Evolutionary conservation across 2,888 invertebrate species (phyloP).

Genomic region (Xestia xanthographa): DNA sequence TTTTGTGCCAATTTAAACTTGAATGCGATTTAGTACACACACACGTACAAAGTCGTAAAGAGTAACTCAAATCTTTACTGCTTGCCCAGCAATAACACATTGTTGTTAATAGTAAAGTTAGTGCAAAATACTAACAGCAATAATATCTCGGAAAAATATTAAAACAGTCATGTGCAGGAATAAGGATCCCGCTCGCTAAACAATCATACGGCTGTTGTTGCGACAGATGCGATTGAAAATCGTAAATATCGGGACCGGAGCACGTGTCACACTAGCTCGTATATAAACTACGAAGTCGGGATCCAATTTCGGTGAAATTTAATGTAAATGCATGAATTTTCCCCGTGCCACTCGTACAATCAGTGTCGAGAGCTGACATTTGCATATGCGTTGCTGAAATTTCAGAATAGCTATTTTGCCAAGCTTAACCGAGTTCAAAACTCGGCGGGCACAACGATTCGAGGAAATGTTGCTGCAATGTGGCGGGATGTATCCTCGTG

Average conservation of each 20-base stretch:
- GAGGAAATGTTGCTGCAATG: constrained; percentile 80
- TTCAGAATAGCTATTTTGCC: constrained; percentile 87
- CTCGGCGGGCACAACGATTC: constrained; percentile 82
- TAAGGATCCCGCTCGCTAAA: constrained; percentile 35
- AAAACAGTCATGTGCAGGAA: constrained; percentile 12
- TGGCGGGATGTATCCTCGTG: constrained; percentile 79
- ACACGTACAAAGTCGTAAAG: neutral
- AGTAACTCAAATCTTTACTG: neutral
- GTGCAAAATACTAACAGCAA: neutral
- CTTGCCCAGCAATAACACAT: neutral
- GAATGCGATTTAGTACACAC: neutral
- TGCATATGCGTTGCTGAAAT: constrained; percentile 90
- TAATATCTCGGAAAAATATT: constrained; percentile 25
- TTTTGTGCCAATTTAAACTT: constrained; percentile 3
- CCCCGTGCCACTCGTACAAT: constrained; percentile 89
- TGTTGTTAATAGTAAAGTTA: neutral
- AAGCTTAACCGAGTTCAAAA: constrained; percentile 89
- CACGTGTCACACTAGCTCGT: constrained; percentile 84
- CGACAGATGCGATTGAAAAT: constrained; percentile 86
- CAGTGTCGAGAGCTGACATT: constrained; percentile 90
- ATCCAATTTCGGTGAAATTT: constrained; percentile 89
- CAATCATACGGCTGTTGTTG: constrained; percentile 61
- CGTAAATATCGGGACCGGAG: constrained; percentile 83
- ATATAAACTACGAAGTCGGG: constrained; percentile 85
- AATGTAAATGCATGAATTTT: constrained; percentile 90